phyloP scores from a whole-genome alignment of 2,888 invertebrate genomes.

The Pachliopta kotzebuea region DNA sequence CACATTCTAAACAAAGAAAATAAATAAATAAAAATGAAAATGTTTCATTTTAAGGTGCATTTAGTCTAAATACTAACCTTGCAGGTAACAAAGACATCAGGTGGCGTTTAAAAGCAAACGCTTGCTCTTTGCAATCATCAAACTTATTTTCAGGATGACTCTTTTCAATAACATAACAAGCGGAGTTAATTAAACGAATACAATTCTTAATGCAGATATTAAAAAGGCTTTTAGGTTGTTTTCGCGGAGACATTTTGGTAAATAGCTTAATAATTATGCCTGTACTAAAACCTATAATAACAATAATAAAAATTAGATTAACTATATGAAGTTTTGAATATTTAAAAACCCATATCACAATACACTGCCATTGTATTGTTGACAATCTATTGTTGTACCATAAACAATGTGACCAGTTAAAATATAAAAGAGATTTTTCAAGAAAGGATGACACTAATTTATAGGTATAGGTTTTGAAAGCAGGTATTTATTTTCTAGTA shows the following conservation, averaged over 20 bases:
- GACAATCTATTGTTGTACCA: slow-evolving; percentile 10
- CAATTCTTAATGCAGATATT: slow-evolving; percentile 64
- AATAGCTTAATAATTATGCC: background rate
- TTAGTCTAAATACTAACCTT: slow-evolving; percentile 50
- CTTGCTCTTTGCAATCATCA: slow-evolving; percentile 58
- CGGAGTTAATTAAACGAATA: slow-evolving; percentile 65
- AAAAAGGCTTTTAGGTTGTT: slow-evolving; percentile 67
- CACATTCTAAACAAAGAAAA: too few relatives aligned
- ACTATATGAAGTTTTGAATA: background rate
- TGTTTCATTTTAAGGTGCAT: background rate
- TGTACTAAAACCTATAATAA: background rate
- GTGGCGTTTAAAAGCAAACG: slow-evolving; percentile 56
- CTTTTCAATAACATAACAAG: slow-evolving; percentile 69
- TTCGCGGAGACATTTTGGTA: slow-evolving; percentile 65
- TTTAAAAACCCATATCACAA: slow-evolving; percentile 17
- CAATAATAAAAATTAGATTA: slow-evolving; percentile 9
- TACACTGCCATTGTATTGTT: slow-evolving; percentile 6
- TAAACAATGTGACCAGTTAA: too few relatives aligned
- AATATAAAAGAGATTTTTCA: too few relatives aligned
- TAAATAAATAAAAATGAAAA: background rate
- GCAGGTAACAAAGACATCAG: slow-evolving; percentile 66
- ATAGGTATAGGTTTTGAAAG: too few relatives aligned
- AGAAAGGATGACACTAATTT: too few relatives aligned
- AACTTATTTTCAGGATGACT: slow-evolving; percentile 60
- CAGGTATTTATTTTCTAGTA: too few relatives aligned